A percentile compares a stretch with the other conserved stretches of the same genome.
Evolutionary conservation across 37 sponge, comb jelly and placozoan species (phyloP).

Genomic region (Agelas oroides): DNA sequence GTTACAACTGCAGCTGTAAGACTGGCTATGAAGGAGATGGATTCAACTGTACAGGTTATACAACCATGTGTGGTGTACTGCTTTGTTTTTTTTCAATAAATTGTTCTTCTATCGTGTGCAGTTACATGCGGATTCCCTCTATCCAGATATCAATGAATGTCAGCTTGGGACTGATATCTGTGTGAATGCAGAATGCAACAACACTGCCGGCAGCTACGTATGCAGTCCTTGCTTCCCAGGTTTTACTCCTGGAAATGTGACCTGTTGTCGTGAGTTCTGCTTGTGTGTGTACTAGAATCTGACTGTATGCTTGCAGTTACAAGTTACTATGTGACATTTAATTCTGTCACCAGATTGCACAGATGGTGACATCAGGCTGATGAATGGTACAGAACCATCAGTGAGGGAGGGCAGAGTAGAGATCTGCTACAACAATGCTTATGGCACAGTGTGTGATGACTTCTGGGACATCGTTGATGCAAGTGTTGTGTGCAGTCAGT

Average conservation of each 20-base stretch:
- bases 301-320: too few relatives aligned
- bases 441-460: conserved; percentile 23
- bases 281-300: too few relatives aligned
- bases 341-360: too few relatives aligned
- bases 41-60: neutral
- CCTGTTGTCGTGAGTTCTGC: too few relatives aligned
- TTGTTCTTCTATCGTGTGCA: too few relatives aligned
- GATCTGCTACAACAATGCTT: conserved; percentile 13
- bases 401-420: conserved; percentile 12
- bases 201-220: conserved; percentile 15
- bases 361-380: too few relatives aligned
- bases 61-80: too few relatives aligned
- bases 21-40: conserved; percentile 35
- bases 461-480: conserved; percentile 5
- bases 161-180: neutral
- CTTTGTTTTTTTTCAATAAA: too few relatives aligned
- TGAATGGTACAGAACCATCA: too few relatives aligned
- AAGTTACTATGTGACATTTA: too few relatives aligned
- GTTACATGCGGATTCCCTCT: too few relatives aligned
- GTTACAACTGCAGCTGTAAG: conserved; percentile 36
- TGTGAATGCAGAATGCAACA: conserved; percentile 19
- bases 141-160: conserved; percentile 15
- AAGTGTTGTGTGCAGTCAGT: conserved; percentile 14
- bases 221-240: conserved; percentile 18
- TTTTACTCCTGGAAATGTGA: too few relatives aligned